These are phyloP conservation scores for Karalla daura DNA, from an alignment of 2,797 vertebrate species.

Conservation along the genomic window DNA sequence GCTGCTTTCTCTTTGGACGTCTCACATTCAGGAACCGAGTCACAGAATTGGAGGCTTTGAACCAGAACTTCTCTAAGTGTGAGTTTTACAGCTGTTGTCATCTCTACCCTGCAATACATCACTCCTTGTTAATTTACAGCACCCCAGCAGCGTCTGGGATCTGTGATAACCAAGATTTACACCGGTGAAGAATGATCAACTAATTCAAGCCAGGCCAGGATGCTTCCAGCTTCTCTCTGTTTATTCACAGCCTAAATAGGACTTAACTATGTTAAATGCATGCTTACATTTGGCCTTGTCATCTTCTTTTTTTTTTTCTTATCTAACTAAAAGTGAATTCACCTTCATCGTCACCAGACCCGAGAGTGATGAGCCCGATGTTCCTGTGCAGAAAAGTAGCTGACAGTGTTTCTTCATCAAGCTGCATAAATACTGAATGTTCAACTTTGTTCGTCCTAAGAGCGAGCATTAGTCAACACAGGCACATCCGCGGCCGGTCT, in stretches of 20 bases:
- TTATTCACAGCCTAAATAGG: too few relatives aligned
- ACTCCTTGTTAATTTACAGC: conserved; percentile 17
- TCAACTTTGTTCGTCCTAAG: conserved; percentile 38
- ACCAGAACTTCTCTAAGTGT: not conserved
- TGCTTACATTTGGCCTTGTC: too few relatives aligned
- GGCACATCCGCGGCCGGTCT: conserved; percentile 38
- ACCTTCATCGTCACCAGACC: not conserved
- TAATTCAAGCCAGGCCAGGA: conserved; percentile 8
- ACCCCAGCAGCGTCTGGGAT: not conserved
- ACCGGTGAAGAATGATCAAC: conserved; percentile 2
- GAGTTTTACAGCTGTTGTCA: conserved; percentile 10
- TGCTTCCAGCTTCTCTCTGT: too few relatives aligned
- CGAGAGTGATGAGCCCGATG: conserved; percentile 19
- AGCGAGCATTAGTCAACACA: conserved; percentile 45
- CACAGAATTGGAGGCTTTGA: not conserved
- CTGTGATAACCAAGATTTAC: conserved; percentile 32
- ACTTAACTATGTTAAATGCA: too few relatives aligned
- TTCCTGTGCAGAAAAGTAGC: conserved; percentile 29
- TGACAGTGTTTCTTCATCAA: conserved; percentile 55
- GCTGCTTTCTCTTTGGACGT: not conserved
- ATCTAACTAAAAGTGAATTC: not conserved
- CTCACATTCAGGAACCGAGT: not conserved
- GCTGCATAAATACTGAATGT: conserved; percentile 65
- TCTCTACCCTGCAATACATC: conserved; percentile 10
- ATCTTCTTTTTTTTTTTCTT: too few relatives aligned